Conservation (phyloP, 2,113 vertebrate species). For the Oreochromis tanganicae region DNA sequence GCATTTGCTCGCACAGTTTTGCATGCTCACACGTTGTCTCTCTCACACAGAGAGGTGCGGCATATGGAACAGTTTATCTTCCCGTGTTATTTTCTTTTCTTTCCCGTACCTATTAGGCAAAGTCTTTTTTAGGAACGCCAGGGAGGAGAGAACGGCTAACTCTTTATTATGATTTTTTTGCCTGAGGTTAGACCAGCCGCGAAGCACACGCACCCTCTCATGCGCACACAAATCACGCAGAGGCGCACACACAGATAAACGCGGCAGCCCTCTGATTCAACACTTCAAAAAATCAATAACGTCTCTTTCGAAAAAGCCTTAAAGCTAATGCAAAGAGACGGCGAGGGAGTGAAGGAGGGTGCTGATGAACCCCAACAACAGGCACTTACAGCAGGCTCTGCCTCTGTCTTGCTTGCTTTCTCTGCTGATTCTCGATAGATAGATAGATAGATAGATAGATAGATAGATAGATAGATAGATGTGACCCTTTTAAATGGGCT, state of each 20-base stretch:
- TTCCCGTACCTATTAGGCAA: constrained; percentile 57
- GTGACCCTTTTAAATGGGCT: not conserved
- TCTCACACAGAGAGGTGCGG: not conserved
- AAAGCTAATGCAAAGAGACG: constrained; percentile 58
- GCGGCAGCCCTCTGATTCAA: not conserved
- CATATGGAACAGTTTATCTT: constrained; percentile 73
- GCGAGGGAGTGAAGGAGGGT: constrained; percentile 5
- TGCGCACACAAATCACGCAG: not conserved
- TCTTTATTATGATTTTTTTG: constrained; percentile 47
- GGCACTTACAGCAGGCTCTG: not conserved
- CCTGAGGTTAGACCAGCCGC: constrained; percentile 19
- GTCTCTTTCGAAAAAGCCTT: constrained; percentile 37
- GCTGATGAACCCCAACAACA: constrained; percentile 19
- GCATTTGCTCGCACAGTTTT: not conserved
- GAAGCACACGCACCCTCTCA: not conserved
- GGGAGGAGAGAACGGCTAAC: constrained; percentile 31
- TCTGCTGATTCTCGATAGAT: not conserved
- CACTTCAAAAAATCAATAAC: constrained; percentile 52
- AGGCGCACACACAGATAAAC: not conserved
- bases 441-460: constrained; percentile 6
- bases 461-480: not conserved
- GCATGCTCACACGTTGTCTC: not conserved
- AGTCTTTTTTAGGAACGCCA: constrained; percentile 38
- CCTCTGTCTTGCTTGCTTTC: not conserved
- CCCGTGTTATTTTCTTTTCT: constrained; percentile 27